phyloP scores from a whole-genome alignment of 2,888 invertebrate species.

The Brenthis ino region DNA sequence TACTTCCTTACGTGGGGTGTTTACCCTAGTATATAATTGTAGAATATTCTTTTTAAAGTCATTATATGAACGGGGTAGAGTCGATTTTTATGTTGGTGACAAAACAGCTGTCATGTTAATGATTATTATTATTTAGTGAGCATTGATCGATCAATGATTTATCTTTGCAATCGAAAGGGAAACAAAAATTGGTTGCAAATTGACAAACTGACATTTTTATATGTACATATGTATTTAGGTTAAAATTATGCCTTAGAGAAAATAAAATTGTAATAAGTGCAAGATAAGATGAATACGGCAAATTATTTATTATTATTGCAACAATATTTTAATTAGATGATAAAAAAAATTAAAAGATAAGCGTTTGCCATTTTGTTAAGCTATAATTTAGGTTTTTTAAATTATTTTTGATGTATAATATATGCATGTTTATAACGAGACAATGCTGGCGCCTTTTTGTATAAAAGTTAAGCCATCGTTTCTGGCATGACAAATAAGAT shows the following conservation, averaged over 20 bases:
- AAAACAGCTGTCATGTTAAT: conserved; percentile 37
- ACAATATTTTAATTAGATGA: too few species aligned
- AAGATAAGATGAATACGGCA: too few species aligned
- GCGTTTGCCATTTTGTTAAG: too few species aligned
- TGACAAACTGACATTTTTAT: neutral
- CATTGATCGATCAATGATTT: conserved; percentile 36
- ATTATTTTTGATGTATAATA: too few species aligned
- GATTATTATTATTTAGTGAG: conserved; percentile 39
- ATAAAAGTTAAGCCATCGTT: conserved; percentile 2
- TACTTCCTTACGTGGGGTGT: conserved; percentile 42
- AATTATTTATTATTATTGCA: too few species aligned
- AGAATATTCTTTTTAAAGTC: neutral
- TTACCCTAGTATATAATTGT: conserved; percentile 36
- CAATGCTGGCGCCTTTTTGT: too few species aligned
- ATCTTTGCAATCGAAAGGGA: conserved; percentile 30
- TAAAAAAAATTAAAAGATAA: too few species aligned
- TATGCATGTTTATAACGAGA: too few species aligned
- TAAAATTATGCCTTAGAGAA: too few species aligned
- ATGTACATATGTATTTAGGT: neutral
- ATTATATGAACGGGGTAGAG: conserved; percentile 26
- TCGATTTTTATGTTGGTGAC: conserved; percentile 25
- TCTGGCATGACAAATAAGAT: conserved; percentile 18
- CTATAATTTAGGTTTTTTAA: too few species aligned
- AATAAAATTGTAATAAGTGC: too few species aligned
- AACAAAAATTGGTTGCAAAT: conserved; percentile 12